phyloP scores from a whole-genome alignment of 2,797 vertebrate genomes.

The Columba guinea region DNA sequence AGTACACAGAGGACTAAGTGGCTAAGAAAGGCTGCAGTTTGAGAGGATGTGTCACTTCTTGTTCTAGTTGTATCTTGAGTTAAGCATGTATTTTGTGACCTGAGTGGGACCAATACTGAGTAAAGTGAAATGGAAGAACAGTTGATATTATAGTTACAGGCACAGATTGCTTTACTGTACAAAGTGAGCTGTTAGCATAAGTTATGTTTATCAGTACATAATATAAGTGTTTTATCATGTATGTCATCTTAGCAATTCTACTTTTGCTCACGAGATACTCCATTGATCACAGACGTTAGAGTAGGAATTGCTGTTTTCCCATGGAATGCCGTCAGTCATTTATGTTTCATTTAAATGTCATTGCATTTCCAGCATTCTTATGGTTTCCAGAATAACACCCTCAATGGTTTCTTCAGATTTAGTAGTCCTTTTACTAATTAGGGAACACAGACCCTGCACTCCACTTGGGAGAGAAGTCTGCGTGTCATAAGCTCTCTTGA shows the following conservation, averaged over 20 bases:
- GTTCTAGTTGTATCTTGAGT: neutral
- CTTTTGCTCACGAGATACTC: neutral
- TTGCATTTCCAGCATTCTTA: neutral
- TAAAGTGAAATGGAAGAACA: neutral
- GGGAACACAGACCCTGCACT: neutral
- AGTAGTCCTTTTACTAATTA: neutral
- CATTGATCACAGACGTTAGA: neutral
- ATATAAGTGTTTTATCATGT: neutral
- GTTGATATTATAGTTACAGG: neutral
- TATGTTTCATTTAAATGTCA: neutral
- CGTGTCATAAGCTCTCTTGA: neutral
- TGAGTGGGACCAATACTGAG: neutral
- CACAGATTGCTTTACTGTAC: neutral
- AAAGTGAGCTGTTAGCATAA: neutral
- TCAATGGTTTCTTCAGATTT: neutral
- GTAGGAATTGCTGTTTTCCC: neutral
- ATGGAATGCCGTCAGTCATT: neutral
- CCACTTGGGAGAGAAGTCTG: neutral
- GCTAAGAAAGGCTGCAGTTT: neutral
- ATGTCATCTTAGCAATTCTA: neutral
- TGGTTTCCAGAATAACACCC: neutral
- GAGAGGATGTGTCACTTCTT: neutral
- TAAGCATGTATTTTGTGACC: neutral
- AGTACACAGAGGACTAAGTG: neutral
- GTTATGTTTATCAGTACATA: neutral